A percentile compares a stretch with the other conserved stretches of the same genome.
These are phyloP conservation scores for Platyrinchus mystaceus DNA, from an alignment of 2,797 vertebrate species.

Conservation along the genomic window DNA sequence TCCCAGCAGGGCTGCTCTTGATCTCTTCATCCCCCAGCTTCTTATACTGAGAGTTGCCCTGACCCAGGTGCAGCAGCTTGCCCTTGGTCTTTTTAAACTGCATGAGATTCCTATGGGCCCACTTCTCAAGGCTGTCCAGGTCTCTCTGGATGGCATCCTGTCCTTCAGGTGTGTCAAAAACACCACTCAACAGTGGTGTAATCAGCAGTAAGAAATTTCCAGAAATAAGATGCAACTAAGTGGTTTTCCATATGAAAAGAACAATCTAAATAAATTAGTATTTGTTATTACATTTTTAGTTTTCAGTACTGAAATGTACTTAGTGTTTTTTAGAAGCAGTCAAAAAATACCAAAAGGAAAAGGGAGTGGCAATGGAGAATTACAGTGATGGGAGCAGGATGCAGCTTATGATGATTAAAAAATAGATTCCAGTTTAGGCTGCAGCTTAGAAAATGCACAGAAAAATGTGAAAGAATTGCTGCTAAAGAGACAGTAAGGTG, in stretches of 20 bases:
- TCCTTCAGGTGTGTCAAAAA: not conserved
- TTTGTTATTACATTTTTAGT: not conserved
- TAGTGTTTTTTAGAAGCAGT: not conserved
- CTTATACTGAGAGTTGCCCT: accelerated
- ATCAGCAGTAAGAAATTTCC: not conserved
- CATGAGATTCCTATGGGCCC: not conserved
- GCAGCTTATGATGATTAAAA: not conserved
- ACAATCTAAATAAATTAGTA: not conserved
- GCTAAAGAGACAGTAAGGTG: not conserved
- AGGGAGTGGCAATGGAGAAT: not conserved
- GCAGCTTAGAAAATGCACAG: not conserved
- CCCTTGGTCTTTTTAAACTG: accelerated
- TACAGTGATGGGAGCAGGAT: not conserved
- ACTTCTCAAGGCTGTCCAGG: not conserved
- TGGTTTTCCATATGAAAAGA: not conserved
- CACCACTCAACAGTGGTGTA: not conserved
- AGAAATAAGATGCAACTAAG: not conserved
- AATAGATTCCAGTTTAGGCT: not conserved
- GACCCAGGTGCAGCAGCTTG: too few species aligned
- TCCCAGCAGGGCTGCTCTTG: accelerated
- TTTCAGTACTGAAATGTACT: not conserved
- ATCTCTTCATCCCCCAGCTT: not conserved
- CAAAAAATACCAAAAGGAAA: not conserved
- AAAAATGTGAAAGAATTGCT: not conserved
- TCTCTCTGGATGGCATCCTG: not conserved